phyloP scores from a whole-genome alignment of 2,113 vertebrate species.

The Plotosus lineatus region DNA sequence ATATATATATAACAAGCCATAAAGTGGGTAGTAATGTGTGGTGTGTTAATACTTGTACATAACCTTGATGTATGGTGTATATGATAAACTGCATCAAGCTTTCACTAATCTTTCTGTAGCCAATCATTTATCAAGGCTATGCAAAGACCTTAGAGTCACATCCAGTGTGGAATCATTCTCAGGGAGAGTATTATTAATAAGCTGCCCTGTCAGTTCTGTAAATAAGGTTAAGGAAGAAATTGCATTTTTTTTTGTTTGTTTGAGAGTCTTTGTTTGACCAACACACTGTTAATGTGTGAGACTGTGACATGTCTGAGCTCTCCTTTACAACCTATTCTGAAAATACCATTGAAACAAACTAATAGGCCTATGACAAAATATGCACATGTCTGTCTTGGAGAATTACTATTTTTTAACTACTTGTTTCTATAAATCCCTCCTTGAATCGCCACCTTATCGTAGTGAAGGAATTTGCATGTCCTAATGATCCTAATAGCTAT shows the following conservation, averaged over 20 bases:
- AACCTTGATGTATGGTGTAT: conserved; percentile 28
- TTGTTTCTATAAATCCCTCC: no score
- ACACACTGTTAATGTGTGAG: conserved; percentile 36
- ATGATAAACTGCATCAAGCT: conserved; percentile 37
- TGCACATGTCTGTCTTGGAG: no score
- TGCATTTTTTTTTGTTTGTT: conserved; percentile 53
- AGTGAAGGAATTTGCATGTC: no score
- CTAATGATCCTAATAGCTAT: no score
- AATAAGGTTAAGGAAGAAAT: conserved; percentile 51
- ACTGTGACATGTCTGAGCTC: conserved; percentile 6
- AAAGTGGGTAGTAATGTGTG: conserved; percentile 35
- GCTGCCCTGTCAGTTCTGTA: conserved; percentile 50
- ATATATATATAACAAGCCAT: no score
- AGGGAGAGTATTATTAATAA: conserved; percentile 43
- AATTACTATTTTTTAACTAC: no score
- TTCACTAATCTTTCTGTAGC: conserved; percentile 47
- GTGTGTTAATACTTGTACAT: conserved; percentile 33
- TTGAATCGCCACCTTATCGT: no score
- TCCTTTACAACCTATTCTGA: not conserved
- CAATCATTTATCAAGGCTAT: conserved; percentile 42
- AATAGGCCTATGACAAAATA: not conserved
- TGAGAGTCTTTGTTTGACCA: conserved; percentile 45
- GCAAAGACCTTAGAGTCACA: conserved; percentile 54
- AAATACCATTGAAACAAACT: not conserved
- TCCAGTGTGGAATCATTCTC: conserved; percentile 43